phyloP scores from a whole-genome alignment of 2,888 invertebrate genomes.

The Cynaeus angustus region DNA sequence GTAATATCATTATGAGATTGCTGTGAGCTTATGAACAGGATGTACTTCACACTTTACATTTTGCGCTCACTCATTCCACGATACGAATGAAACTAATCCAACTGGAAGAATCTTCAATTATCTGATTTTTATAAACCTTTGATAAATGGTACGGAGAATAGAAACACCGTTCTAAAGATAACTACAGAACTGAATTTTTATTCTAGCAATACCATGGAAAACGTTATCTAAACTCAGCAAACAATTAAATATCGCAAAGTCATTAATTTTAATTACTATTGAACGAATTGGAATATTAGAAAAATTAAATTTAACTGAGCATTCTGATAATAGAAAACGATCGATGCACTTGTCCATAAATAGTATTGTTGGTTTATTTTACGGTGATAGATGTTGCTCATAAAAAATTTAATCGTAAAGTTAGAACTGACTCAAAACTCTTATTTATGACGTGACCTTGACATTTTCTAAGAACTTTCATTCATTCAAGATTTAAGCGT shows the following conservation, averaged over 20 bases:
- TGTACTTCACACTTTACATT: slow-evolving; percentile 59
- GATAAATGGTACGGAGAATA: slow-evolving; percentile 25
- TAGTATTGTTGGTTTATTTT: slow-evolving; percentile 11
- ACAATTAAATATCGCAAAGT: slow-evolving; percentile 26
- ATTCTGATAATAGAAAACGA: slow-evolving; percentile 3
- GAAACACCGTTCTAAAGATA: slow-evolving; percentile 28
- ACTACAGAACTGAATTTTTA: slow-evolving; percentile 15
- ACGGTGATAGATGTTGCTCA: slow-evolving; percentile 5
- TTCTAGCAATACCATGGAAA: slow-evolving; percentile 9
- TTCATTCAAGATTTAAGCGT: slow-evolving; percentile 46
- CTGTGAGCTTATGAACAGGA: slow-evolving; percentile 54
- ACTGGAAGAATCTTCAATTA: slow-evolving; percentile 47
- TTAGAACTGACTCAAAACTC: slow-evolving; percentile 5
- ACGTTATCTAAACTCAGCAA: slow-evolving; percentile 9
- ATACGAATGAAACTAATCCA: slow-evolving; percentile 46
- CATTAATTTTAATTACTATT: slow-evolving; percentile 17
- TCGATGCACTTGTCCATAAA: slow-evolving; percentile 32
- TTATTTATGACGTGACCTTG: slow-evolving; percentile 37
- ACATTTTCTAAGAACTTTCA: slow-evolving; percentile 48
- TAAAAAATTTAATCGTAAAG: slow-evolving; percentile 17
- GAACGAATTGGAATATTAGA: not conserved
- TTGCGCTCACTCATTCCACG: slow-evolving; percentile 53
- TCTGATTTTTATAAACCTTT: slow-evolving; percentile 24
- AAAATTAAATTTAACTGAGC: slow-evolving; percentile 9
- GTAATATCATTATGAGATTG: slow-evolving; percentile 60